Conservation (phyloP, 2,113 vertebrate species). For the Mirounga angustirostris region DNA sequence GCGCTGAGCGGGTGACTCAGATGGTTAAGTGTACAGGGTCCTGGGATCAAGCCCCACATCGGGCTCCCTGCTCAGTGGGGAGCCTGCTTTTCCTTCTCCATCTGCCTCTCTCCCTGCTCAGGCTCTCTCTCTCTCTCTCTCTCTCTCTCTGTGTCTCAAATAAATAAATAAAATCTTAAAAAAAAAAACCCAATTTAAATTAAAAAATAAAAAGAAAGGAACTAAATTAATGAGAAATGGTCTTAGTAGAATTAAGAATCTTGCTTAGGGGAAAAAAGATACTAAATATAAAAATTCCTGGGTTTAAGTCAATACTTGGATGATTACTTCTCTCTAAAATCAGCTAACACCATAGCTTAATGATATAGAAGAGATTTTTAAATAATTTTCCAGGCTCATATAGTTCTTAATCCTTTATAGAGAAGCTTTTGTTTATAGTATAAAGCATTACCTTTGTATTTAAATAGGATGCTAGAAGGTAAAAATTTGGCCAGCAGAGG, state of each 20-base stretch:
- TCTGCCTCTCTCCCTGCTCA: no score
- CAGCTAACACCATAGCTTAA: neutral
- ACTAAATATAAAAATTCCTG: conserved; percentile 33
- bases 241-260: neutral
- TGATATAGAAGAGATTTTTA: neutral
- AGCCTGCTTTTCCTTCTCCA: no score
- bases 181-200: neutral
- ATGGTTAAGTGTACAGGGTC: no score
- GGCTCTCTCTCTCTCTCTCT: no score
- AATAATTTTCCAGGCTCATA: neutral
- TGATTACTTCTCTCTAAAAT: conserved; percentile 40
- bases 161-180: no score
- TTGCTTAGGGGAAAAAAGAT: conserved; percentile 17
- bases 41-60: no score
- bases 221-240: neutral
- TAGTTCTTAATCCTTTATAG: conserved; percentile 30
- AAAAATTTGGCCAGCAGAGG: conserved; percentile 58
- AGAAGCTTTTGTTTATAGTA: neutral
- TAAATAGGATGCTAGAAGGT: neutral
- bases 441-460: conserved; percentile 40
- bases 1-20: no score
- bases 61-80: no score
- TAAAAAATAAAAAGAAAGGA: neutral
- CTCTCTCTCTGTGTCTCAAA: no score
- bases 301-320: neutral